Evolutionary conservation across 2,113 vertebrate genomes (phyloP), one percentile per base, ranked within the genome.

Genomic region (Oplegnathus fasciatus): DNA sequence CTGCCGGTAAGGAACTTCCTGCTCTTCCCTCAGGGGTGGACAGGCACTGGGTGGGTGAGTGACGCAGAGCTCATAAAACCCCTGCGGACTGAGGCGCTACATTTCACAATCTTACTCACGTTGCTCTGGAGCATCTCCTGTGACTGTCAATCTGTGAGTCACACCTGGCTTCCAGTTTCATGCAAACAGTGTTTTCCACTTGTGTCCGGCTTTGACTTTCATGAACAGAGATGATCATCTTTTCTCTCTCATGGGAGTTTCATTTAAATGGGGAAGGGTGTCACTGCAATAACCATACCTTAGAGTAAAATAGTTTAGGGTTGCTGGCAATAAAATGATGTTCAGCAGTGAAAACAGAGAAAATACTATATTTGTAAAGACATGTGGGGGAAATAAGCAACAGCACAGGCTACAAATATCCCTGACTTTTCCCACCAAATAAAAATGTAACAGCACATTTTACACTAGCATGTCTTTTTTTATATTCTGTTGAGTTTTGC

Each of bases 31-130:
- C 11, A 17, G 65, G 85, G 57, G n/a, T 6, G 65, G 73, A 77
- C 30, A 65, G 67, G 50, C 80, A 75, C 74, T 86, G 80, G 71
- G 74, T 76, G 83, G 76, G 52, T 72, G 89, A 81, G 76, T 93
- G 93, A 93, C 55, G 74, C 88, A 90, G 83, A 88, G 84, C 85
- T 87, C 64, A 80, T 57, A 60, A 82, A 80, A 10, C 57, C 75
- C 85, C 85, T n/a, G 60, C 26, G 30, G 86, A 85, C 34, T 3
- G 15, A 78, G 77, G 81, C 66, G 28, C 75, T 86, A 89, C 85
- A 84, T 82, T 78, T 89, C 85, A 86, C 34, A 10, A 34, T 84
- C 80, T 94, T 91, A 93, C 87, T 94, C 93, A 94, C 71, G 72
- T 78, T 84, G 80, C 89, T 87, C 75, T 61, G 80, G 83, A 93